Conservation (phyloP, 1,140 invertebrate genomes). For the Euura lappo region DNA sequence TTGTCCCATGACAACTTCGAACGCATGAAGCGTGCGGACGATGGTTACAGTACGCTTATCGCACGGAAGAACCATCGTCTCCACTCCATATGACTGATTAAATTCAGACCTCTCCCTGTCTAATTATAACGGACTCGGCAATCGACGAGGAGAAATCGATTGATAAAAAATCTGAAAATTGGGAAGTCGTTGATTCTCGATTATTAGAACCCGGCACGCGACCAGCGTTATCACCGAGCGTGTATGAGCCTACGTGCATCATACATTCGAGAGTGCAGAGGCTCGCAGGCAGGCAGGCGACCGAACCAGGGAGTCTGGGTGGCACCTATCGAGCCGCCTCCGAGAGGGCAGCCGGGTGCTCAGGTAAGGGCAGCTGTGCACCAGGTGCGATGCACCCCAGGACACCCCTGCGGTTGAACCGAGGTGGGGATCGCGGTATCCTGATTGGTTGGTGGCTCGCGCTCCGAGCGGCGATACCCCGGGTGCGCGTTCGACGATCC, state of each 20-base stretch:
- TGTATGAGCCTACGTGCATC: constrained; percentile 22
- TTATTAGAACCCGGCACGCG: neutral
- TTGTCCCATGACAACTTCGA: neutral
- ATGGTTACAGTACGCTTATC: too few relatives aligned
- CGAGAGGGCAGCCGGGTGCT: constrained; percentile 44
- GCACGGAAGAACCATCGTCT: too few relatives aligned
- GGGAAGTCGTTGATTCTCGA: neutral
- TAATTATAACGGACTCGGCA: too few relatives aligned
- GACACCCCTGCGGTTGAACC: neutral
- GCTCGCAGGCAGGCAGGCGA: constrained; percentile 11
- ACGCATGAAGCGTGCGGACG: too few relatives aligned
- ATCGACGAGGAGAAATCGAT: too few relatives aligned
- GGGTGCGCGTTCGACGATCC: constrained; percentile 33
- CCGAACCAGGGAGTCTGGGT: constrained; percentile 9
- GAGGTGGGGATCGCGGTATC: neutral
- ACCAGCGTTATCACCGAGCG: neutral
- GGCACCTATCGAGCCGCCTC: constrained; percentile 17
- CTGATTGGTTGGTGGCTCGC: constrained; percentile 55
- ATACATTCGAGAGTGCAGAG: neutral
- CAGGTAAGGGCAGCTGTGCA: constrained; percentile 55
- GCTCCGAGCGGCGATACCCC: constrained; percentile 48
- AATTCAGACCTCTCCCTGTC: too few relatives aligned
- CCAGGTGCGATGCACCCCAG: constrained; percentile 42
- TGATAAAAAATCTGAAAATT: neutral
- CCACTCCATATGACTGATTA: too few relatives aligned